phyloP scores from a whole-genome alignment of 2,888 invertebrate genomes.

The Cheiracanthium punctorium region DNA sequence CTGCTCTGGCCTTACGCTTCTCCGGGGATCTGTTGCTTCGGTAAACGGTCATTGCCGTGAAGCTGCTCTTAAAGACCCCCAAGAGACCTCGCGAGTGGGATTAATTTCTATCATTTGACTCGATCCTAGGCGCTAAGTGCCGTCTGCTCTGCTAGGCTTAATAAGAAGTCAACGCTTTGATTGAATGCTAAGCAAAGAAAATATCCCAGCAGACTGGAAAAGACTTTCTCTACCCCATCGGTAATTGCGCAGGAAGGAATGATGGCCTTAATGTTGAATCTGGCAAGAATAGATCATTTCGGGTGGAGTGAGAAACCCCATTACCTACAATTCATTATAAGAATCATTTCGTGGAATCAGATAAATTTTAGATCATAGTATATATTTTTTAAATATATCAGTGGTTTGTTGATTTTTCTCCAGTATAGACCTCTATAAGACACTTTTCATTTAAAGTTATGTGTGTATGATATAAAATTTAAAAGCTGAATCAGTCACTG shows the following conservation, averaged over 20 bases:
- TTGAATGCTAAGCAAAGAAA: slow-evolving; percentile 34
- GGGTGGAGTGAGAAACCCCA: too few relatives aligned
- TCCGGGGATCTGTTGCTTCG: slow-evolving; percentile 13
- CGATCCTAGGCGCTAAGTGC: slow-evolving; percentile 56
- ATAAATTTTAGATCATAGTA: too few relatives aligned
- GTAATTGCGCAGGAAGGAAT: slow-evolving; percentile 31
- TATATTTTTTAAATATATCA: too few relatives aligned
- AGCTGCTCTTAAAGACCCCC: slow-evolving; percentile 53
- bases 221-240: not conserved
- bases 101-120: slow-evolving; percentile 58
- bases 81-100: slow-evolving; percentile 46
- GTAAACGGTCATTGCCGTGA: slow-evolving; percentile 17
- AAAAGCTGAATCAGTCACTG: too few relatives aligned
- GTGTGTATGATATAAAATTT: too few relatives aligned
- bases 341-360: too few relatives aligned
- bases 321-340: too few relatives aligned
- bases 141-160: slow-evolving; percentile 12
- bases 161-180: slow-evolving; percentile 44
- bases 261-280: not conserved
- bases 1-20: slow-evolving; percentile 47
- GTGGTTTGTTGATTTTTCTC: too few relatives aligned
- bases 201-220: not conserved
- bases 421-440: too few relatives aligned
- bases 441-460: too few relatives aligned
- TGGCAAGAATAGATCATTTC: not conserved